Evolutionary conservation across 2,888 invertebrate genomes (phyloP).

Genomic region (Tortricodes alternella): DNA sequence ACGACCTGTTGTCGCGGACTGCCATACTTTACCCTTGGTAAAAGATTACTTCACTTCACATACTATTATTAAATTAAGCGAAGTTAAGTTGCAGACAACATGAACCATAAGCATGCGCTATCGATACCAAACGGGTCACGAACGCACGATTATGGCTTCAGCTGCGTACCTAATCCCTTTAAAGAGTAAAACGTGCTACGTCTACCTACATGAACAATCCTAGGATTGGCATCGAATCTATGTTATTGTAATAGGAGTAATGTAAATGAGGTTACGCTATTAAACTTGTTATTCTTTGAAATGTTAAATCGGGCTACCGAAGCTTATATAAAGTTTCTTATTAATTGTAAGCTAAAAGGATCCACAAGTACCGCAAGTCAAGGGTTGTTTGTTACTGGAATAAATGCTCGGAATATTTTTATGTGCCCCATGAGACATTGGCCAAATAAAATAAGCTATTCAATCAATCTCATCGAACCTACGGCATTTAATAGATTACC

Average conservation of each 20-base stretch:
- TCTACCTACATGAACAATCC: conserved; percentile 17
- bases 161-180: conserved; percentile 70
- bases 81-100: conserved; percentile 71
- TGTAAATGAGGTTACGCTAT: neutral
- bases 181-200: conserved; percentile 51
- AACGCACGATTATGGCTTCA: conserved; percentile 76
- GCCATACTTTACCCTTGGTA: conserved; percentile 74
- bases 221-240: neutral
- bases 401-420: conserved; percentile 4
- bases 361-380: too few species aligned
- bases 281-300: too few species aligned
- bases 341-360: neutral
- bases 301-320: too few species aligned
- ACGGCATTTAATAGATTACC: conserved; percentile 73
- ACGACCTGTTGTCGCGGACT: conserved; percentile 64
- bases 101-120: conserved; percentile 72
- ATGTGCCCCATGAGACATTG: conserved; percentile 47
- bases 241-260: neutral
- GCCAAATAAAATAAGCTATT: conserved; percentile 65
- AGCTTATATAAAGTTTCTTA: too few species aligned
- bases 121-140: conserved; percentile 75
- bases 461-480: conserved; percentile 64
- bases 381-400: neutral
- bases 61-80: conserved; percentile 80
- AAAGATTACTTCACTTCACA: conserved; percentile 77